Conservation (phyloP, 2,888 invertebrate genomes). For the Autographa gamma region DNA sequence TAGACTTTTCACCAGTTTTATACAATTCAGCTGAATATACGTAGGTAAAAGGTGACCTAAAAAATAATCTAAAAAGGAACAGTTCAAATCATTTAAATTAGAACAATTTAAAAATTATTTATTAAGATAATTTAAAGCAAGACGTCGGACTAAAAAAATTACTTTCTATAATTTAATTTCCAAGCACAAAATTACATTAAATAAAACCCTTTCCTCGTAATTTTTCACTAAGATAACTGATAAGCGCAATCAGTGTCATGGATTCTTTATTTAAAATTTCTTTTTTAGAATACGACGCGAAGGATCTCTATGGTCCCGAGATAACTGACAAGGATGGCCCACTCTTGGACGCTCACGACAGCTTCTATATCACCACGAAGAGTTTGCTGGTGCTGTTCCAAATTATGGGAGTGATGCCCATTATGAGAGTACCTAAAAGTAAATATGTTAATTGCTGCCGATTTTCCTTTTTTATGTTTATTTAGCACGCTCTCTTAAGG, state of each 20-base stretch:
- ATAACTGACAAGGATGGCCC: constrained; percentile 88
- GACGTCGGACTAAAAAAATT: neutral
- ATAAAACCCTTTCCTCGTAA: constrained; percentile 17
- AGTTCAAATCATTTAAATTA: neutral
- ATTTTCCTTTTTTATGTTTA: no score
- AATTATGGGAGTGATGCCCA: constrained; percentile 93
- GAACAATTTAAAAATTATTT: neutral
- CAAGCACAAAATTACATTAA: constrained; percentile 6
- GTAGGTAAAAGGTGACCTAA: no score
- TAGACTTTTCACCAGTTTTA: no score
- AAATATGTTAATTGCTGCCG: no score
- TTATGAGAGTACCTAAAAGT: constrained; percentile 90
- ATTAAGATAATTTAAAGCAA: neutral
- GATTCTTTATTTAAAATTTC: constrained; percentile 29
- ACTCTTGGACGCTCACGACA: constrained; percentile 91
- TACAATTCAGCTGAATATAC: no score
- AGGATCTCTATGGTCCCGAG: constrained; percentile 82
- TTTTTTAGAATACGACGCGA: constrained; percentile 71
- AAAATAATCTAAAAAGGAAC: neutral
- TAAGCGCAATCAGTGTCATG: constrained; percentile 45
- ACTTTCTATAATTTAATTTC: constrained; percentile 6
- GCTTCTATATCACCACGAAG: constrained; percentile 92
- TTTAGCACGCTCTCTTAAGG: no score
- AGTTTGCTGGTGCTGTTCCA: constrained; percentile 92
- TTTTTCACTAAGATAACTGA: constrained; percentile 39